These are phyloP conservation scores for Pilophorus perplexus DNA, from an alignment of 2,888 invertebrate genomes.

Conservation along the genomic window DNA sequence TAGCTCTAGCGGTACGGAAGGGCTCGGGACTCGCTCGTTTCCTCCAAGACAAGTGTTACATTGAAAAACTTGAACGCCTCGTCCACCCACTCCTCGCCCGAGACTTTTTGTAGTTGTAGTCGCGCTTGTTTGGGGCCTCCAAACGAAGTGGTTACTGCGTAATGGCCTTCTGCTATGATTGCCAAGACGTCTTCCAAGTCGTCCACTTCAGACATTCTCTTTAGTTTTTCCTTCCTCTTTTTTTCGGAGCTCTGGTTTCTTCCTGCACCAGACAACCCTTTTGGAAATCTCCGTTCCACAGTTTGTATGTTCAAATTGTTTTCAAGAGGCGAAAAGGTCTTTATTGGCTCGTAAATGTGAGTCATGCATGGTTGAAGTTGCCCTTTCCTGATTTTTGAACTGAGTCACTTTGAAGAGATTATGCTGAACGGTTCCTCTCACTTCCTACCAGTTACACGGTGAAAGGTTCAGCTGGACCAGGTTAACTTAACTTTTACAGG, in stretches of 20 bases:
- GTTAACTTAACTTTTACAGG: no score
- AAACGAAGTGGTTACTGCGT: constrained; percentile 36
- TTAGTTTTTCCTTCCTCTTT: no score
- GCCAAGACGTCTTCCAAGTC: constrained; percentile 19
- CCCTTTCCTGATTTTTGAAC: no score
- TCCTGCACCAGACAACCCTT: not conserved
- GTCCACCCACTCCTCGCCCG: not conserved
- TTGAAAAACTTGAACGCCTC: constrained; percentile 14
- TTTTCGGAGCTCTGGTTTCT: not conserved
- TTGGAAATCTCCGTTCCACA: not conserved
- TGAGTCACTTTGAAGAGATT: no score
- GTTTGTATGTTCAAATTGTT: constrained; percentile 20
- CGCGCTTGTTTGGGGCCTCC: constrained; percentile 23
- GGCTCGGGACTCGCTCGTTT: constrained; percentile 14
- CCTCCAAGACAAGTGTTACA: constrained; percentile 16
- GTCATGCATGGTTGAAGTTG: no score
- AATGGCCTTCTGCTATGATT: constrained; percentile 31
- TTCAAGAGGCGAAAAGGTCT: constrained; percentile 19
- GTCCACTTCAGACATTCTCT: not conserved
- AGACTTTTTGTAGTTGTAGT: constrained; percentile 7
- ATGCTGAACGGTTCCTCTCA: no score
- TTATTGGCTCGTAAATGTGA: not conserved
- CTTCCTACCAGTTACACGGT: no score
- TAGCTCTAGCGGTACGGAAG: constrained; percentile 7
- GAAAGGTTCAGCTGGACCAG: no score